Evolutionary conservation across 2,888 invertebrate genomes (phyloP).

Genomic region (Sepioteuthis lessoniana): DNA sequence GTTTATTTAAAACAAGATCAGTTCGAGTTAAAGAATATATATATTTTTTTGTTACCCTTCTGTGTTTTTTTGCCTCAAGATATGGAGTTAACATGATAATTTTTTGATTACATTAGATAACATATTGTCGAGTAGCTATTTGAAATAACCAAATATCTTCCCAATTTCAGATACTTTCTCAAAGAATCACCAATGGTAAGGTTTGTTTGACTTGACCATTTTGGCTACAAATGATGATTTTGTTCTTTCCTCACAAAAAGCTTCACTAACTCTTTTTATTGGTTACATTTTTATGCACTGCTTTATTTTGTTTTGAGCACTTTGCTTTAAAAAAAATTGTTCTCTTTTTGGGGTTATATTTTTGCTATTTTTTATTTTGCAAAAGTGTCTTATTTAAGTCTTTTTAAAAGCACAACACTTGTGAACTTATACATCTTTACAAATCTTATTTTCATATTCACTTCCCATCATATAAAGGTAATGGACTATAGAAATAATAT

Average conservation of each 20-base stretch:
- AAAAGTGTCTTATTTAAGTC: background rate
- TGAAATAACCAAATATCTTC: slow-evolving; percentile 14
- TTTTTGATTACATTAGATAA: background rate
- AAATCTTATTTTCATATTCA: too few relatives aligned
- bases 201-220: slow-evolving; percentile 17
- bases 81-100: background rate
- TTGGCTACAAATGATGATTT: background rate
- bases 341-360: background rate
- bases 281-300: background rate
- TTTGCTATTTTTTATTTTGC: background rate
- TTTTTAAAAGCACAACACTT: background rate
- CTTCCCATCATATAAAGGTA: too few relatives aligned
- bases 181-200: slow-evolving; percentile 46
- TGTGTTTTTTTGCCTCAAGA: background rate
- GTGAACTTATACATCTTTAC: too few relatives aligned
- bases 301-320: background rate
- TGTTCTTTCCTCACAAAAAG: background rate
- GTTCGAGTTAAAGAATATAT: background rate
- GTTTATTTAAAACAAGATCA: too few relatives aligned
- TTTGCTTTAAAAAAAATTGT: background rate
- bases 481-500: too few relatives aligned
- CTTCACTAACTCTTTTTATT: background rate
- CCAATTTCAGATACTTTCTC: slow-evolving; percentile 43
- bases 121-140: background rate
- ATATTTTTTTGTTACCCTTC: background rate